phyloP scores from a whole-genome alignment of 2,888 invertebrate species.

The Agonopterix heracliana region DNA sequence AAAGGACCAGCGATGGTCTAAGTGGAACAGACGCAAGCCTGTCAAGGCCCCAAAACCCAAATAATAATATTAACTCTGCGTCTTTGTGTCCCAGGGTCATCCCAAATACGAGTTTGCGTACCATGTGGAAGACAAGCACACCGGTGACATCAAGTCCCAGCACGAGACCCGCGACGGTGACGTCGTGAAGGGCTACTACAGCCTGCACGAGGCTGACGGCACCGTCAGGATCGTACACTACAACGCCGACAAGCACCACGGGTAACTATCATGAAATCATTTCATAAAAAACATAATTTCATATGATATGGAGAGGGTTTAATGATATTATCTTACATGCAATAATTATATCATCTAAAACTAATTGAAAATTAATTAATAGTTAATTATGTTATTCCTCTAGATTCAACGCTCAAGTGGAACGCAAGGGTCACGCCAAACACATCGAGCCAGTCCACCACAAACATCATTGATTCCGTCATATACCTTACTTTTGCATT shows the following conservation, averaged over 20 bases:
- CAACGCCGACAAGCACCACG: slow-evolving; percentile 60
- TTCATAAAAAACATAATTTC: too few relatives aligned
- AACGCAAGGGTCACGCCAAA: slow-evolving; percentile 13
- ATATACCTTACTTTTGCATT: not conserved
- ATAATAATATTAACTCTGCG: too few relatives aligned
- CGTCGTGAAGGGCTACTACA: slow-evolving; percentile 76
- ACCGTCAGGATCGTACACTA: slow-evolving; percentile 63
- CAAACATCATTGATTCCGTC: slow-evolving; percentile 5
- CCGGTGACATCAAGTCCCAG: slow-evolving; percentile 74
- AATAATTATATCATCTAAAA: too few relatives aligned
- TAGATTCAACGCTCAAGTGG: slow-evolving; percentile 9
- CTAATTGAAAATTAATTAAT: not conserved
- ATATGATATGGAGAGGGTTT: too few relatives aligned
- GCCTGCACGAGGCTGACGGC: slow-evolving; percentile 28
- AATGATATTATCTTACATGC: too few relatives aligned
- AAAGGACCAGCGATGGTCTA: too few relatives aligned
- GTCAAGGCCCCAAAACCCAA: too few relatives aligned
- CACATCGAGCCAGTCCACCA: slow-evolving; percentile 15
- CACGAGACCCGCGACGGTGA: slow-evolving; percentile 74
- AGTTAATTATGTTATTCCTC: not conserved
- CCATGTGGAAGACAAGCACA: slow-evolving; percentile 65
- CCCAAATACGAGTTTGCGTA: slow-evolving; percentile 35
- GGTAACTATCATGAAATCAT: not conserved
- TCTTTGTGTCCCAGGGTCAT: too few relatives aligned
- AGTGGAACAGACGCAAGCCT: too few relatives aligned